Base-by-base conservation (phyloP, 2,113 vertebrate genomes). In the Perca schrenkii region DNA sequence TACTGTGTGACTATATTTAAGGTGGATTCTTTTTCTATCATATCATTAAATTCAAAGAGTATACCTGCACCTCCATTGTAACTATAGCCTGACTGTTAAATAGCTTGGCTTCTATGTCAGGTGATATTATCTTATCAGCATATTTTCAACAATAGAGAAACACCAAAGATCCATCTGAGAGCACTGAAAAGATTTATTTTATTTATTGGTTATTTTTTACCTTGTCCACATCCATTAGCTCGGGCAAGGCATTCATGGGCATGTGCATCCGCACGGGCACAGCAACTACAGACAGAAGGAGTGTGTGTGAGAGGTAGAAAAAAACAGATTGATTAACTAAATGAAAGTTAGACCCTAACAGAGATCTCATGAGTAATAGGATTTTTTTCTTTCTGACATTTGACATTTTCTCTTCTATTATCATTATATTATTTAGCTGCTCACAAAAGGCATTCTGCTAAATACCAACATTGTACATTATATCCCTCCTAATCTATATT, bases 191-290 rank as follows among this genome's bases (percentile, higher is more conserved):
- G 6, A 34, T 31, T 19, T 58, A 16, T n/a, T 28, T 28, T 62
- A 8, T 47, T 13, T 22, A 34, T 34, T 34, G 5, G 34, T 34
- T 34, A 6, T 34, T 31, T 70, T 63, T 63, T 84, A 89, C 91
- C 79, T 80, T 56, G 0, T 80, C 72, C 10, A 49, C 47, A 6
- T 25, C 12, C 53, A 65, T 21, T 49, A 65, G 0, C 7, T 2
- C 12, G 0, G 80, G 8, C 73, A 91, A 3, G 60, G n/a, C 0
- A 1, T 74, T 58, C 63, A 82, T 82, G 65, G 90, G 53, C 4
- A 83, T 1, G 7, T 87, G 82, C 74, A 81, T 75, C 56, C 13
- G 36, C 57, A 73, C 28, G 22, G 81, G 76, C 13, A 47, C 53
- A 67, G 82, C 34, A 19, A 0, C 89, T 91, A 34, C 36, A 49